Percentiles rank a stretch among this genome's conserved stretches.
Conservation (phyloP, 2,888 invertebrate species). For the Troglohyphantes excavatus region DNA sequence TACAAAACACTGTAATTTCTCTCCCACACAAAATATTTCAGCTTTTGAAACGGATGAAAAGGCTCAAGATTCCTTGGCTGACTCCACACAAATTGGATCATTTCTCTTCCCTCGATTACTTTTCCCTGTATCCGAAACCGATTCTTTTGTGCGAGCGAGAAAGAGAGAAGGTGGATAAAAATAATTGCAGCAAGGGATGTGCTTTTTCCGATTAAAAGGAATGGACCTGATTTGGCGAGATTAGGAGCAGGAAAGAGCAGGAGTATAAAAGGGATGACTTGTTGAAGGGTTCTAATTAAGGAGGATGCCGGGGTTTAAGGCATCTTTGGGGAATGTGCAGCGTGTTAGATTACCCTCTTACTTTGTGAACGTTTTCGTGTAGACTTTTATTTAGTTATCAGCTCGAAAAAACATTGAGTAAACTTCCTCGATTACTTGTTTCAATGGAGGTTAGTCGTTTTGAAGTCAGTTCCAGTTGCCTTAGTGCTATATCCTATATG, state of each 20-base stretch:
- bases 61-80: neutral
- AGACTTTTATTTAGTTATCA: neutral
- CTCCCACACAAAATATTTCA: constrained; percentile 38
- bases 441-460: too few relatives aligned
- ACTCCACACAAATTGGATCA: constrained; percentile 34
- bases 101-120: constrained; percentile 56
- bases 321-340: neutral
- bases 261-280: neutral
- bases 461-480: too few relatives aligned
- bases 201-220: neutral
- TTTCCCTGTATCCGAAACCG: constrained; percentile 26
- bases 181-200: neutral
- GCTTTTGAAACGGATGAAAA: constrained; percentile 30
- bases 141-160: too few relatives aligned
- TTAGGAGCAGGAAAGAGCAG: neutral
- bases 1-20: constrained; percentile 26
- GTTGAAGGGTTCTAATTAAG: neutral
- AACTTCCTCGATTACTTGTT: too few relatives aligned
- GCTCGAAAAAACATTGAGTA: neutral
- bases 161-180: neutral
- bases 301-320: neutral
- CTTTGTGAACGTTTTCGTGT: neutral
- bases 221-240: neutral
- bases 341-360: neutral
- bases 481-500: too few relatives aligned